phyloP scores from a whole-genome alignment of 2,113 vertebrate genomes.

The Megalops atlanticus region DNA sequence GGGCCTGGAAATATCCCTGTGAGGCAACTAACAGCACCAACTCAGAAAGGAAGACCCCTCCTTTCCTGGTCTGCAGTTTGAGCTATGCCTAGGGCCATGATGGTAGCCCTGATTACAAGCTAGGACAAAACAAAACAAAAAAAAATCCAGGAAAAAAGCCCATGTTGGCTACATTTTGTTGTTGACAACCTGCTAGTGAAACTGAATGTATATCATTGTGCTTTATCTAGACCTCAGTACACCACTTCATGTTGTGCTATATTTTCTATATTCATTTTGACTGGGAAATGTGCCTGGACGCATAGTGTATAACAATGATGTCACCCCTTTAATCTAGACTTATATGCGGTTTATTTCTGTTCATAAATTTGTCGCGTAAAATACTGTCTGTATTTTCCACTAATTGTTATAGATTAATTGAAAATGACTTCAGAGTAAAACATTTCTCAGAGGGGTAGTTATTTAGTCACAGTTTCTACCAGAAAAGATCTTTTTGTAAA shows the following conservation, averaged over 20 bases:
- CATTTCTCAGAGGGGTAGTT: no score
- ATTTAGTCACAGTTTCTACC: no score
- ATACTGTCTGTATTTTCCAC: no score
- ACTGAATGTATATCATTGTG: not conserved
- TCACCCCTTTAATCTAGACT: no score
- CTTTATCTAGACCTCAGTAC: not conserved
- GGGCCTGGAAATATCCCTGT: conserved; percentile 24
- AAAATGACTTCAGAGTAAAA: no score
- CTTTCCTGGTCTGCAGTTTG: conserved; percentile 59
- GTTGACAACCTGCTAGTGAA: conserved; percentile 11
- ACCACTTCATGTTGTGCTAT: not conserved
- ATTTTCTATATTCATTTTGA: no score
- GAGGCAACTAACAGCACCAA: conserved; percentile 29
- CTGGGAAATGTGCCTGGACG: no score
- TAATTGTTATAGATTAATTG: no score
- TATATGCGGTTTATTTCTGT: no score
- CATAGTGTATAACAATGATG: no score
- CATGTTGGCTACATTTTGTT: not conserved
- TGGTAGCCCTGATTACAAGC: conserved; percentile 21
- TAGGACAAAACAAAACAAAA: conserved; percentile 8
- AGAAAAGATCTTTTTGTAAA: no score
- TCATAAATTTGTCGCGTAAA: no score
- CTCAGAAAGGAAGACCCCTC: conserved; percentile 55
- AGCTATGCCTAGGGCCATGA: not conserved
- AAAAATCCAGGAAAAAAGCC: conserved; percentile 17